Conservation (phyloP, 2,113 vertebrate species). For the Pogonocichla stellata region DNA sequence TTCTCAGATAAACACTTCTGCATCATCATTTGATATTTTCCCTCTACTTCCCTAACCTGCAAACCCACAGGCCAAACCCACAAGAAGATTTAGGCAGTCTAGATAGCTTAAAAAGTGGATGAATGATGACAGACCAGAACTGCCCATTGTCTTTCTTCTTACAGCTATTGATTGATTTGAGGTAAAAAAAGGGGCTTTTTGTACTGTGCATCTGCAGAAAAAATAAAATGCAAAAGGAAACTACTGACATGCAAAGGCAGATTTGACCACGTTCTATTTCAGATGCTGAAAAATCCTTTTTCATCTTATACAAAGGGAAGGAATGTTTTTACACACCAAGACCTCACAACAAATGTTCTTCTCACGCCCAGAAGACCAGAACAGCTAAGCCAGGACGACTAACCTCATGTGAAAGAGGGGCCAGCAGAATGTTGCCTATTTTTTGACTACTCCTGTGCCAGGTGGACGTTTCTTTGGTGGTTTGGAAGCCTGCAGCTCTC, state of each 20-base stretch:
- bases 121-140: background rate
- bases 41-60: background rate
- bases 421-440: conserved; percentile 63
- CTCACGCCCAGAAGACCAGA: conserved; percentile 58
- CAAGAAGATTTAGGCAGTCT: background rate
- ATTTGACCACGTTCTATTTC: background rate
- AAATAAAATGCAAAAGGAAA: background rate
- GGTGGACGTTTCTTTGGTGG: conserved; percentile 41
- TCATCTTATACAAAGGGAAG: background rate
- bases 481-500: conserved; percentile 68
- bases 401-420: conserved; percentile 45
- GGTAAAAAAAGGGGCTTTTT: background rate
- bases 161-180: background rate
- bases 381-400: conserved; percentile 49
- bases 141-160: background rate
- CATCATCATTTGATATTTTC: background rate
- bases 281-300: background rate
- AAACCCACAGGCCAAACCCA: background rate
- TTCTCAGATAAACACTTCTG: background rate
- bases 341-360: background rate
- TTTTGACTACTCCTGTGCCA: conserved; percentile 62
- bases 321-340: background rate
- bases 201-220: background rate
- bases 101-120: background rate
- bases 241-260: background rate